These are phyloP conservation scores for Augochlorella aurata DNA, from an alignment of 2,888 invertebrate genomes.

Conservation along the genomic window DNA sequence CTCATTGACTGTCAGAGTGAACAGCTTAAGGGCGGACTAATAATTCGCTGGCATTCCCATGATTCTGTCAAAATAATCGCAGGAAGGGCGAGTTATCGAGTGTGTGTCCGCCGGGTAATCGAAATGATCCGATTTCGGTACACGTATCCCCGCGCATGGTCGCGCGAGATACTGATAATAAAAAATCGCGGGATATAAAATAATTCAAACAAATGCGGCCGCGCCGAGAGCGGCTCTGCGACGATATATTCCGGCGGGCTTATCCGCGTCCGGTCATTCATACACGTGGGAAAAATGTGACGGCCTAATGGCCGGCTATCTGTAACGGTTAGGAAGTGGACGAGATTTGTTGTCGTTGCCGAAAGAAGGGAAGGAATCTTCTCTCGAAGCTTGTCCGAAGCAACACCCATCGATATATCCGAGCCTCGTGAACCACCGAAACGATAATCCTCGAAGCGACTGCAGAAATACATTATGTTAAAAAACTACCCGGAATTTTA, in stretches of 20 bases:
- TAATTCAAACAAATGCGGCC: slow-evolving; percentile 81
- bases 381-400: slow-evolving; percentile 10
- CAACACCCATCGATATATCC: slow-evolving; percentile 24
- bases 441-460: slow-evolving; percentile 15
- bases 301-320: slow-evolving; percentile 75
- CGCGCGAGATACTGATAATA: slow-evolving; percentile 77
- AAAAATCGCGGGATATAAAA: slow-evolving; percentile 81
- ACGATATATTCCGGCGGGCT: slow-evolving; percentile 78
- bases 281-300: slow-evolving; percentile 76
- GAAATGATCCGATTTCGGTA: slow-evolving; percentile 42
- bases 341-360: slow-evolving; percentile 76
- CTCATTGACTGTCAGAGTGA: neutral
- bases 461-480: neutral
- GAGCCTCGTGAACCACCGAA: slow-evolving; percentile 6
- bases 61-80: slow-evolving; percentile 24
- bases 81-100: slow-evolving; percentile 16
- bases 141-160: slow-evolving; percentile 45
- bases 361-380: slow-evolving; percentile 37
- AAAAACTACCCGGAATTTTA: too few species aligned
- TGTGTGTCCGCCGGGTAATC: slow-evolving; percentile 23
- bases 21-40: neutral
- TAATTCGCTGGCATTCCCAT: slow-evolving; percentile 1
- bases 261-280: slow-evolving; percentile 81
- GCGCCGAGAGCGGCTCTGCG: slow-evolving; percentile 63
- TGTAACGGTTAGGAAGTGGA: slow-evolving; percentile 78